Conservation (phyloP, 2,888 invertebrate genomes). For the Lasioglossum oenotherae region DNA sequence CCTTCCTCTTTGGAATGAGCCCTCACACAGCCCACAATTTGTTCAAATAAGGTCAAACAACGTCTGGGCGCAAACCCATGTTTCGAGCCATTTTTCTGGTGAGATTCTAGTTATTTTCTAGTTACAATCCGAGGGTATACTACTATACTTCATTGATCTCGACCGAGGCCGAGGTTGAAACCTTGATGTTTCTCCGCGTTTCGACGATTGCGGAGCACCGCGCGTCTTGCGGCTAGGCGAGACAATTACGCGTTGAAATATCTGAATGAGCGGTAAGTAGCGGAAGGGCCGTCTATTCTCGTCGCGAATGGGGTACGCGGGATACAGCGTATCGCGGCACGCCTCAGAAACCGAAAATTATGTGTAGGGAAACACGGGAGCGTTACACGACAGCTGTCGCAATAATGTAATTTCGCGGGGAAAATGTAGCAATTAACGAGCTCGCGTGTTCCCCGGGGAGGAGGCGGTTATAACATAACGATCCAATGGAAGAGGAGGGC, state of each 20-base stretch:
- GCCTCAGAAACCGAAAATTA: conserved; percentile 48
- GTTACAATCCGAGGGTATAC: too few species aligned
- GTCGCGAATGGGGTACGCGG: conserved; percentile 1
- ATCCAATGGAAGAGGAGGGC: conserved; percentile 47
- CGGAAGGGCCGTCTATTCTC: conserved; percentile 39
- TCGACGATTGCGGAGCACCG: neutral
- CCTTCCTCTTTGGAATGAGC: too few species aligned
- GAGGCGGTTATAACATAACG: conserved; percentile 50
- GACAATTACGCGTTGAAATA: neutral
- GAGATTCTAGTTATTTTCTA: too few species aligned
- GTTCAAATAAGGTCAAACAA: too few species aligned
- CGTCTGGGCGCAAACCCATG: too few species aligned
- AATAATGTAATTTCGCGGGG: conserved; percentile 70
- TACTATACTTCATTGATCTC: too few species aligned
- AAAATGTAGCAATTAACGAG: conserved; percentile 74
- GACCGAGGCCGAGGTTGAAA: neutral
- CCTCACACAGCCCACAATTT: too few species aligned
- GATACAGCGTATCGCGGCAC: conserved; percentile 25
- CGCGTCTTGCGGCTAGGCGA: neutral
- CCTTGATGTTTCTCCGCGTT: neutral
- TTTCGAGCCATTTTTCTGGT: too few species aligned
- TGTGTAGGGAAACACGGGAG: conserved; percentile 43
- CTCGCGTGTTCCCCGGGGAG: conserved; percentile 49
- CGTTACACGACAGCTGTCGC: conserved; percentile 64
- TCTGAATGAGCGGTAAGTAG: conserved; percentile 23